phyloP scores from a whole-genome alignment of 2,888 invertebrate genomes.

The Acleris laterana region DNA sequence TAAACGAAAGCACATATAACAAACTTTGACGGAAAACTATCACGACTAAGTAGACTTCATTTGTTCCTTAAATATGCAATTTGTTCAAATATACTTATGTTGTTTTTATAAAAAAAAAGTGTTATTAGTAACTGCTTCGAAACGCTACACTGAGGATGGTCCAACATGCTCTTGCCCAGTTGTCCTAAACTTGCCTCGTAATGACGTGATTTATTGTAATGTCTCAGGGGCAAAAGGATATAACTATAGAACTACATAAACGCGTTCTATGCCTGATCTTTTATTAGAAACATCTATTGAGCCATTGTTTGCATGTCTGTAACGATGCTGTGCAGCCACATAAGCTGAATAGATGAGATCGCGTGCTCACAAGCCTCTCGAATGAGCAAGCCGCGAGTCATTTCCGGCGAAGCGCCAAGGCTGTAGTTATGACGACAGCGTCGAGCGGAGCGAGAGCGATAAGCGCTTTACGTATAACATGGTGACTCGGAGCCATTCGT shows the following conservation, averaged over 20 bases:
- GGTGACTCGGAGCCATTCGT: too few relatives aligned
- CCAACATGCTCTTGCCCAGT: too few relatives aligned
- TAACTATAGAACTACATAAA: conserved; percentile 7
- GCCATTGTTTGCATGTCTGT: conserved; percentile 32
- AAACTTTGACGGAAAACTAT: too few relatives aligned
- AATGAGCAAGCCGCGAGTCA: conserved; percentile 71
- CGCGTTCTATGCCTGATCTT: conserved; percentile 17
- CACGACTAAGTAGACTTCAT: too few relatives aligned
- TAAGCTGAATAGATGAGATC: conserved; percentile 54
- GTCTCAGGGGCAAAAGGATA: conserved; percentile 5
- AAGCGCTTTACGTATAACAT: neutral
- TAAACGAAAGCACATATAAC: too few relatives aligned
- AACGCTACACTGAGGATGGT: too few relatives aligned
- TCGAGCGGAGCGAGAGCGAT: neutral
- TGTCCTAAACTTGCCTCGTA: too few relatives aligned
- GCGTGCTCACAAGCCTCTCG: conserved; percentile 61
- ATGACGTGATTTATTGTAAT: too few relatives aligned
- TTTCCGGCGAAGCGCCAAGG: conserved; percentile 65
- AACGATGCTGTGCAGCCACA: conserved; percentile 37
- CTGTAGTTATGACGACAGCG: neutral
- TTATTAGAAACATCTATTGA: conserved; percentile 20
- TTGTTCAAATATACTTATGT: too few relatives aligned
- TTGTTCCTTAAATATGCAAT: too few relatives aligned
- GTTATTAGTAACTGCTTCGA: too few relatives aligned
- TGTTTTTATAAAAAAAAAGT: too few relatives aligned